Conservation (phyloP, 2,888 invertebrate genomes). For the Eupeodes luniger region DNA sequence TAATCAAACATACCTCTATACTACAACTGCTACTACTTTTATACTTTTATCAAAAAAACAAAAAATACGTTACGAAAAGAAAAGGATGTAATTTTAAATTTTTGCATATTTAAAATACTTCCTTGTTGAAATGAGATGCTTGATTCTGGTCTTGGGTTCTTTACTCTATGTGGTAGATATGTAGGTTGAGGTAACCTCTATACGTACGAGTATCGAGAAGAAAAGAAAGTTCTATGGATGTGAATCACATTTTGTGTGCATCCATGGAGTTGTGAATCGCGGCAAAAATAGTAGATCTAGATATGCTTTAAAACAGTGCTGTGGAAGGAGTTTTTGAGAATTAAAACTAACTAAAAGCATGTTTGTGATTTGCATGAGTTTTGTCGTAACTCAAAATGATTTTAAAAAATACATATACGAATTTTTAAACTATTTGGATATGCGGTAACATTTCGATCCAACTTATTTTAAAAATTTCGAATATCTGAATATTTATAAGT, state of each 20-base stretch:
- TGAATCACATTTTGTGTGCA: slow-evolving; percentile 48
- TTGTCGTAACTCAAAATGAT: not conserved
- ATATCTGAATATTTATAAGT: too few species aligned
- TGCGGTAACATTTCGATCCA: too few species aligned
- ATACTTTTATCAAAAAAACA: not conserved
- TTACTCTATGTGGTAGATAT: not conserved
- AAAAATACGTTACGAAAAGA: slow-evolving; percentile 26
- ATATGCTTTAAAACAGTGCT: slow-evolving; percentile 13
- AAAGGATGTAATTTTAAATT: slow-evolving; percentile 61
- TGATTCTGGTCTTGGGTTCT: slow-evolving; percentile 13
- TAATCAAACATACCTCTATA: slow-evolving; percentile 48
- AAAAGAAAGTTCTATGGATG: slow-evolving; percentile 44
- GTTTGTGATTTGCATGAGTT: not conserved
- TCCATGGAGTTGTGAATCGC: slow-evolving; percentile 33
- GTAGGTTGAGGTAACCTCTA: not conserved
- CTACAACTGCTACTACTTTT: not conserved
- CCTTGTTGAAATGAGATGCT: slow-evolving; percentile 50
- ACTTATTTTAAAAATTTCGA: too few species aligned
- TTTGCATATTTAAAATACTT: slow-evolving; percentile 62
- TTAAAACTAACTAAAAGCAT: not conserved
- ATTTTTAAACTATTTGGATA: too few species aligned
- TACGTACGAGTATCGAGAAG: not conserved
- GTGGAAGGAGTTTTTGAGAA: not conserved
- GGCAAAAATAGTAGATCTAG: slow-evolving; percentile 5
- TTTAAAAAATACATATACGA: too few species aligned